Evolutionary conservation across 2,888 invertebrate species (phyloP).

Genomic region (Atethmia centrago): DNA sequence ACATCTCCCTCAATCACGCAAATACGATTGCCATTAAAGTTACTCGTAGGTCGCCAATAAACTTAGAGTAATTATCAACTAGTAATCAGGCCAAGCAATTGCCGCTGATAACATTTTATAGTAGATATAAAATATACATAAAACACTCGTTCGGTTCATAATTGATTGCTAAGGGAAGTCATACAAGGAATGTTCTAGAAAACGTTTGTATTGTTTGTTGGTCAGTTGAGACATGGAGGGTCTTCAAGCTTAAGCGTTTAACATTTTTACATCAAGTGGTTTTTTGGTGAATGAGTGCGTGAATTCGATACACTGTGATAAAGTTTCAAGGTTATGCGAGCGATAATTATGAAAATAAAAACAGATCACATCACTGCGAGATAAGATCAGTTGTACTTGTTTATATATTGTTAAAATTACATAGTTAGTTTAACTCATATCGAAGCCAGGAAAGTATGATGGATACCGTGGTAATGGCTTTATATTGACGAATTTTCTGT

Average conservation of each 20-base stretch:
- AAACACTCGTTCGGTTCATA: conserved; percentile 71
- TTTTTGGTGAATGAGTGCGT: too few species aligned
- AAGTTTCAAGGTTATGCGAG: too few species aligned
- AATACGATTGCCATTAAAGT: conserved; percentile 34
- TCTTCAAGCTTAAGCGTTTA: neutral
- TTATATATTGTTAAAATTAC: too few species aligned
- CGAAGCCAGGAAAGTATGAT: too few species aligned
- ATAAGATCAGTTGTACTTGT: too few species aligned
- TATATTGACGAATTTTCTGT: too few species aligned
- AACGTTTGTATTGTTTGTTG: neutral
- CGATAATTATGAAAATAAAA: too few species aligned
- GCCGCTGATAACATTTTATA: conserved; percentile 74
- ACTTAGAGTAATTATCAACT: conserved; percentile 66
- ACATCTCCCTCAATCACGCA: conserved; percentile 5
- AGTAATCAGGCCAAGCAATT: conserved; percentile 70
- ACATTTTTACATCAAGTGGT: too few species aligned
- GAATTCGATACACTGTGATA: too few species aligned
- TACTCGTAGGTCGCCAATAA: conserved; percentile 46
- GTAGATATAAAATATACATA: conserved; percentile 75
- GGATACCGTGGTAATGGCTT: too few species aligned
- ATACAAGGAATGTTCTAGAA: conserved; percentile 14
- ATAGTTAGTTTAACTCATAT: too few species aligned
- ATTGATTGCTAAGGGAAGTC: conserved; percentile 74
- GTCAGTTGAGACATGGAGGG: neutral
- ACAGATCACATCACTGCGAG: too few species aligned